phyloP scores from a whole-genome alignment of 2,113 vertebrate genomes.

The Chiloscyllium plagiosum region DNA sequence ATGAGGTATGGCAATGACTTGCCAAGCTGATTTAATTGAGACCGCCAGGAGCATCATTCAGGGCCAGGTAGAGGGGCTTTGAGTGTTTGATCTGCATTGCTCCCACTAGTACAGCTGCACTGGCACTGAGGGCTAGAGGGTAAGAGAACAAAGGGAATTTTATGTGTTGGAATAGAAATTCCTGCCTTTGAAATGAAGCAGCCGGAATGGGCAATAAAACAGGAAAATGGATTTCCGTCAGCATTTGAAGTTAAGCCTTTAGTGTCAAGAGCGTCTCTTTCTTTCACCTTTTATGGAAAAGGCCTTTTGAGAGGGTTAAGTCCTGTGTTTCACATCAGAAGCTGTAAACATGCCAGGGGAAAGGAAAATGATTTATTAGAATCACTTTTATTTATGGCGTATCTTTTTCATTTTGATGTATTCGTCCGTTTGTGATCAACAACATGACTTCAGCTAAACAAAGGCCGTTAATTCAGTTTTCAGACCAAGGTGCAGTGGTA shows the following conservation, averaged over 20 bases:
- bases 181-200: slow-evolving; percentile 79
- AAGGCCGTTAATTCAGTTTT: slow-evolving; percentile 16
- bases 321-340: slow-evolving; percentile 34
- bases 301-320: slow-evolving; percentile 50
- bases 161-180: slow-evolving; percentile 76
- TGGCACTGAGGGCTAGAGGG: slow-evolving; percentile 86
- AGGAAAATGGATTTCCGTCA: slow-evolving; percentile 90
- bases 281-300: slow-evolving; percentile 44
- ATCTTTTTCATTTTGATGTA: background rate
- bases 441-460: slow-evolving; percentile 27
- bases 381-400: slow-evolving; percentile 30
- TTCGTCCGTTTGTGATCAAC: slow-evolving; percentile 31
- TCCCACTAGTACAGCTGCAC: slow-evolving; percentile 75
- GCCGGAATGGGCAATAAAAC: slow-evolving; percentile 82
- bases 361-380: slow-evolving; percentile 26
- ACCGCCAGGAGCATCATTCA: slow-evolving; percentile 83
- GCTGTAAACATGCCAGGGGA: slow-evolving; percentile 31
- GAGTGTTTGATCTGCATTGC: slow-evolving; percentile 72
- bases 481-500: background rate
- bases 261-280: slow-evolving; percentile 67
- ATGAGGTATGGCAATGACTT: slow-evolving; percentile 55
- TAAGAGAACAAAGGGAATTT: slow-evolving; percentile 84
- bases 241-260: slow-evolving; percentile 96
- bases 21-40: slow-evolving; percentile 79
- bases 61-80: slow-evolving; percentile 73